Percentiles rank a stretch among this genome's conserved stretches.
These are phyloP conservation scores for Zaprionus gabonicus DNA, from an alignment of 1,140 invertebrate species.

Conservation along the genomic window DNA sequence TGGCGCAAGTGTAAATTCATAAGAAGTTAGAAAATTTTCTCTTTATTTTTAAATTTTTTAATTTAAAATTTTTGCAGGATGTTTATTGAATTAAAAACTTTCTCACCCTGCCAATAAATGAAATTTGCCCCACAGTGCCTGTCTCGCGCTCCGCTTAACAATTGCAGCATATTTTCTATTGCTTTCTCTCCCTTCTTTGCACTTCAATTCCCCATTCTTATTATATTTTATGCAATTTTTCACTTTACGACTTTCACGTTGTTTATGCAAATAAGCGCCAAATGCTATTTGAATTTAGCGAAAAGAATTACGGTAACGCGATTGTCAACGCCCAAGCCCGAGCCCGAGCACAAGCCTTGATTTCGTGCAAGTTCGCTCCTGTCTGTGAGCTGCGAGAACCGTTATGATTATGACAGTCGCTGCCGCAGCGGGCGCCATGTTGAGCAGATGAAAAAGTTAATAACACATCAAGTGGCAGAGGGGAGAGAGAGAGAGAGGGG, in stretches of 20 bases:
- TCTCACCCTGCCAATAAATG: neutral
- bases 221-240: slow-evolving; percentile 75
- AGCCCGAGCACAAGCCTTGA: slow-evolving; percentile 41
- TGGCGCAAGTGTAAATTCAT: too few species aligned
- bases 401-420: slow-evolving; percentile 71
- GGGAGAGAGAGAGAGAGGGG: too few species aligned
- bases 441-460: slow-evolving; percentile 63
- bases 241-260: slow-evolving; percentile 79
- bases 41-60: too few species aligned
- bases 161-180: slow-evolving; percentile 24
- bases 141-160: slow-evolving; percentile 5
- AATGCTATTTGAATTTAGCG: slow-evolving; percentile 75
- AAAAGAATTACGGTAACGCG: slow-evolving; percentile 79
- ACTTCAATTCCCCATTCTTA: slow-evolving; percentile 48
- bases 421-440: slow-evolving; percentile 51
- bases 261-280: slow-evolving; percentile 80
- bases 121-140: slow-evolving; percentile 6
- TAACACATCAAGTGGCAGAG: slow-evolving; percentile 38
- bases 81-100: neutral
- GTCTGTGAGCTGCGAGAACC: slow-evolving; percentile 43
- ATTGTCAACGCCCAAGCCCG: slow-evolving; percentile 66
- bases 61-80: neutral
- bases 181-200: slow-evolving; percentile 39
- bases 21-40: too few species aligned
- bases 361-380: slow-evolving; percentile 46